phyloP scores from a whole-genome alignment of 2,113 vertebrate species.

The Gymnarchus niloticus region DNA sequence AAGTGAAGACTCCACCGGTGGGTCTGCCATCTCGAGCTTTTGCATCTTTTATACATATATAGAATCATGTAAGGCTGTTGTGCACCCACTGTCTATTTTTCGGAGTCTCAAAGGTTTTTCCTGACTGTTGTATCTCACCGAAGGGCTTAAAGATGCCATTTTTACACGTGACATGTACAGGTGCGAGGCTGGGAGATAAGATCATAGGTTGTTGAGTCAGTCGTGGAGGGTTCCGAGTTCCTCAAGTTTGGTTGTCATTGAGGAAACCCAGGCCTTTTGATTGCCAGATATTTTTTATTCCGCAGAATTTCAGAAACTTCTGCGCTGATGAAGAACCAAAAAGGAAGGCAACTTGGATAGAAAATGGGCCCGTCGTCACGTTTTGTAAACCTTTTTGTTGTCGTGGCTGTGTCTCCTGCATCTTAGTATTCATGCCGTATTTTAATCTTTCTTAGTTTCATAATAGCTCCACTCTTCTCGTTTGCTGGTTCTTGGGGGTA shows the following conservation, averaged over 20 bases:
- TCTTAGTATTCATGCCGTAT: slow-evolving; percentile 21
- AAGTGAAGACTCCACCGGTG: not conserved
- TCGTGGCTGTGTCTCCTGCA: not conserved
- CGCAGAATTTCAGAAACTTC: not conserved
- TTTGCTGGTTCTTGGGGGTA: slow-evolving; percentile 47
- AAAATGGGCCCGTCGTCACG: not conserved
- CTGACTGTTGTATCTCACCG: not conserved
- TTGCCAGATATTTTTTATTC: not conserved
- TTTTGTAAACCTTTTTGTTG: not conserved
- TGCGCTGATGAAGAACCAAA: not conserved
- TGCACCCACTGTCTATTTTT: not conserved
- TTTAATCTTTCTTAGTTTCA: slow-evolving; percentile 35
- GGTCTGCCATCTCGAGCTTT: not conserved
- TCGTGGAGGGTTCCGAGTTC: not conserved
- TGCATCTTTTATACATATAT: not conserved
- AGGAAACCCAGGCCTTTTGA: not conserved
- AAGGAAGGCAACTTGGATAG: not conserved
- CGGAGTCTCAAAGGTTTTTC: not conserved
- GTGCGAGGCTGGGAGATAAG: not conserved
- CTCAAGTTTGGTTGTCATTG: not conserved
- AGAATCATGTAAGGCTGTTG: not conserved
- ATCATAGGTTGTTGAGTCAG: not conserved
- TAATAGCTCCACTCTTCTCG: slow-evolving; percentile 46
- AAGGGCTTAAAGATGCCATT: slow-evolving; percentile 16
- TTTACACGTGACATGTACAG: not conserved